Evolutionary conservation across 2,888 invertebrate genomes (phyloP).

Genomic region (Magallana nippona): DNA sequence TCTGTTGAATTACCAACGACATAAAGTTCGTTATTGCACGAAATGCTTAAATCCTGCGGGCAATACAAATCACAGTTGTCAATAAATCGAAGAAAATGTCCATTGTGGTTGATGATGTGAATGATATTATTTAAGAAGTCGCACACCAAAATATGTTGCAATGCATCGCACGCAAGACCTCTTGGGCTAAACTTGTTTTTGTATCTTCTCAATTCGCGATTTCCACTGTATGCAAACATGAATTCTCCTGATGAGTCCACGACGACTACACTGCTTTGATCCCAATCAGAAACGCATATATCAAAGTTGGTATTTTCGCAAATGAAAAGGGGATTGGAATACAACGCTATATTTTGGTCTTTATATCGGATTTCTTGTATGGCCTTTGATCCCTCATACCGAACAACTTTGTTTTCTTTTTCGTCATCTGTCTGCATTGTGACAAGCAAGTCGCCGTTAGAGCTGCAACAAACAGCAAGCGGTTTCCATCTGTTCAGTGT

Average conservation of each 20-base stretch:
- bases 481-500: not conserved
- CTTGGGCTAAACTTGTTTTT: not conserved
- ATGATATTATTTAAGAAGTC: not conserved
- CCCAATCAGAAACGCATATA: conserved; percentile 5
- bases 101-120: not conserved
- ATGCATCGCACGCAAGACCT: not conserved
- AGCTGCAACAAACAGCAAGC: not conserved
- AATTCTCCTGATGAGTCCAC: not conserved
- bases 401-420: not conserved
- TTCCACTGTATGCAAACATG: not conserved
- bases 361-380: not conserved
- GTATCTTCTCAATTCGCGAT: not conserved
- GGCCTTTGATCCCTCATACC: not conserved
- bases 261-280: conserved; percentile 2
- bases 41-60: not conserved
- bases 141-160: not conserved
- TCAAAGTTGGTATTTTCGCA: conserved; percentile 4
- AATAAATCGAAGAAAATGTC: conserved; percentile 3
- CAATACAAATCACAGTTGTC: not conserved
- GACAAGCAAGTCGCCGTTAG: not conserved
- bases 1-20: not conserved
- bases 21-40: not conserved
- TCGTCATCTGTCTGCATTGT: conserved; percentile 19
- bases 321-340: not conserved
- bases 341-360: not conserved